These are phyloP conservation scores for Drosophila aff. DNA, from an alignment of 1,140 invertebrate species.

Conservation along the genomic window DNA sequence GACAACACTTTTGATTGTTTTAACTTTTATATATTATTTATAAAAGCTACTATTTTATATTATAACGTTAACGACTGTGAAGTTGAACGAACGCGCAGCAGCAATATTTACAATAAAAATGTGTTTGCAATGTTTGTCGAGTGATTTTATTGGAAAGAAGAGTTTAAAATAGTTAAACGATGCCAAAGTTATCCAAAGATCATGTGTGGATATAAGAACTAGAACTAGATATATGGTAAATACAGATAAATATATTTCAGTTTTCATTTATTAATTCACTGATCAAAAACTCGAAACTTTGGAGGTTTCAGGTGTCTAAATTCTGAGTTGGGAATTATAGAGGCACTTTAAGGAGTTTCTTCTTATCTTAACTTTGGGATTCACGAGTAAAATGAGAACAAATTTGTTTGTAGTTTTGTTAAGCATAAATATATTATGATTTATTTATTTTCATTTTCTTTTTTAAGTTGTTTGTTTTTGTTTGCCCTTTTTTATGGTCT, in stretches of 20 bases:
- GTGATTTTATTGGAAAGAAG: neutral
- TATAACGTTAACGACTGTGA: conserved; percentile 36
- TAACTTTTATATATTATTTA: conserved; percentile 44
- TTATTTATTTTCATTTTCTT: conserved; percentile 32
- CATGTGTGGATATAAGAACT: too few species aligned
- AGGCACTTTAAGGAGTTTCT: too few species aligned
- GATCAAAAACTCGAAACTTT: neutral
- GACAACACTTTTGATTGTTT: conserved; percentile 38
- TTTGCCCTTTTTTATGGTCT: conserved; percentile 32
- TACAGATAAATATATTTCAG: neutral
- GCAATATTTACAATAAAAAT: conserved; percentile 56
- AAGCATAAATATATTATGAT: conserved; percentile 71
- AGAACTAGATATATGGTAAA: neutral
- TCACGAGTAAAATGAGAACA: neutral
- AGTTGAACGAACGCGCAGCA: conserved; percentile 36
- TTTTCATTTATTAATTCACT: too few species aligned
- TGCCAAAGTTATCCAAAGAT: neutral
- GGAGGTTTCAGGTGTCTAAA: neutral
- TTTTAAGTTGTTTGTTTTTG: conserved; percentile 39
- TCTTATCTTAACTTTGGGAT: neutral
- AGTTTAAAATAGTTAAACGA: too few species aligned
- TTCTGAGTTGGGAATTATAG: neutral
- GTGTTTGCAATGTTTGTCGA: conserved; percentile 43
- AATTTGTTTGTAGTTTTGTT: conserved; percentile 61
- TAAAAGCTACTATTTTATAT: conserved; percentile 31